These are phyloP conservation scores for Bacillus rossius DNA, from an alignment of 1,140 invertebrate genomes.

Conservation along the genomic window DNA sequence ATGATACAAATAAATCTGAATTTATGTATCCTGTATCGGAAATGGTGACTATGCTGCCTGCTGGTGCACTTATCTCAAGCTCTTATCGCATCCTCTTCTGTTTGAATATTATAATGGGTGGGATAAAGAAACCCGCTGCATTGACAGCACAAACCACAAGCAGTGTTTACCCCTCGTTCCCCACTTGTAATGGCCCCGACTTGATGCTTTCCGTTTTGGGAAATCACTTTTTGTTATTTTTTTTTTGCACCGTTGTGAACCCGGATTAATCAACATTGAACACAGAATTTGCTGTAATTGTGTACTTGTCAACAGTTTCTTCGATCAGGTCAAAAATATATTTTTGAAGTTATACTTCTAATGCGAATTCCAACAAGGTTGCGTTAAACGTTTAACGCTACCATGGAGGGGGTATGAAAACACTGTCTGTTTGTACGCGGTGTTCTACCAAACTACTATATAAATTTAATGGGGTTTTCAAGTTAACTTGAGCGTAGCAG, in stretches of 20 bases:
- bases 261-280: constrained; percentile 15
- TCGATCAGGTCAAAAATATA: constrained; percentile 30
- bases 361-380: too few relatives aligned
- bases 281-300: constrained; percentile 32
- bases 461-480: too few relatives aligned
- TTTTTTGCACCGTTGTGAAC: constrained; percentile 9
- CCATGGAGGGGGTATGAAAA: too few relatives aligned
- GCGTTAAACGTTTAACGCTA: too few relatives aligned
- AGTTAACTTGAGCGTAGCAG: too few relatives aligned
- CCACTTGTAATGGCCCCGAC: constrained; percentile 37
- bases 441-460: too few relatives aligned
- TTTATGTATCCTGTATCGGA: constrained; percentile 31
- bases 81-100: background rate
- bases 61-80: background rate
- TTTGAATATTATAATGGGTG: constrained; percentile 32
- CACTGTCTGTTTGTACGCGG: too few relatives aligned
- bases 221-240: constrained; percentile 25
- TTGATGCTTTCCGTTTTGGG: constrained; percentile 35
- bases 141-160: constrained; percentile 24
- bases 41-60: constrained; percentile 16
- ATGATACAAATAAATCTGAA: background rate
- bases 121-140: constrained; percentile 21
- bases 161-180: constrained; percentile 40
- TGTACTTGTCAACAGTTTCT: constrained; percentile 1
- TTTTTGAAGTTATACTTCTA: too few relatives aligned